A percentile compares a stretch with the other conserved stretches of the same genome.
phyloP scores from a whole-genome alignment of 2,888 invertebrate genomes.

The Oscheius sp. region DNA sequence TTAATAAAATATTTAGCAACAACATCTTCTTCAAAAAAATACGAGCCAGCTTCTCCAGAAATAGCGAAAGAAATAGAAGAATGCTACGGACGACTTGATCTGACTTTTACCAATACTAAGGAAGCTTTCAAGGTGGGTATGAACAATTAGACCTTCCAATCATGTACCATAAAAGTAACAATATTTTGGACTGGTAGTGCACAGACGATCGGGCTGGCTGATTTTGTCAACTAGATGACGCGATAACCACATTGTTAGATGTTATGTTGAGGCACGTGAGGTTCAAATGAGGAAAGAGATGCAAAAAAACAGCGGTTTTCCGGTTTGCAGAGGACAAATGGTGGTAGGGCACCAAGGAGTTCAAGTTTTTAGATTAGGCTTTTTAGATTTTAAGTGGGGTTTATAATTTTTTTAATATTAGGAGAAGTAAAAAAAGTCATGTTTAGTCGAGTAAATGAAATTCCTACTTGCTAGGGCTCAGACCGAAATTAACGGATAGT shows the following conservation, averaged over 20 bases:
- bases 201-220: background rate
- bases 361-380: no score
- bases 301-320: no score
- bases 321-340: no score
- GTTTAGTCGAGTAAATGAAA: no score
- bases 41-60: constrained; percentile 28
- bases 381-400: no score
- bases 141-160: background rate
- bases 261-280: background rate
- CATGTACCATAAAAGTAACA: background rate
- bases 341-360: no score
- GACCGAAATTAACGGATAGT: no score
- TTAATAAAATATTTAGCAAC: background rate
- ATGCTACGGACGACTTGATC: constrained; percentile 62
- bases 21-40: constrained; percentile 12
- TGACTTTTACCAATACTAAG: constrained; percentile 65
- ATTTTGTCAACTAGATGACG: background rate
- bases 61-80: constrained; percentile 56
- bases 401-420: no score
- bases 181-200: background rate
- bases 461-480: no score
- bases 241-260: background rate
- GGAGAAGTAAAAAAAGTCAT: no score
- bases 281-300: no score
- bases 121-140: constrained; percentile 69